Percentiles rank a stretch among this genome's conserved stretches.
phyloP scores from a whole-genome alignment of 2,113 vertebrate species.

The Rissa tridactyla region DNA sequence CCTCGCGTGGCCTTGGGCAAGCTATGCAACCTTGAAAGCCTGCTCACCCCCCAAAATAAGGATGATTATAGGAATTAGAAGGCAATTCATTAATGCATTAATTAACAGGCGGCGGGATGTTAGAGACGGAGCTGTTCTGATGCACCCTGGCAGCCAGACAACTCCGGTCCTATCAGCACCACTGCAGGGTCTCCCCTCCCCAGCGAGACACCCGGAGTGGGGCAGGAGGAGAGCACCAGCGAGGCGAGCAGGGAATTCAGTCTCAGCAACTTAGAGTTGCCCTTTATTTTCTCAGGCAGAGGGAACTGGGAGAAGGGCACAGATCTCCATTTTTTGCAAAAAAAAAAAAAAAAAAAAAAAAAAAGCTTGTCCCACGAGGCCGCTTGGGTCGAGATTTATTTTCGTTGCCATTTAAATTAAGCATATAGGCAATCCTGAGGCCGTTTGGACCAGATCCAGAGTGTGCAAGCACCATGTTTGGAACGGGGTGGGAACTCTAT shows the following conservation, averaged over 20 bases:
- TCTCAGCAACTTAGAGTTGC: background rate
- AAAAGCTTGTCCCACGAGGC: background rate
- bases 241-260: background rate
- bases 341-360: background rate
- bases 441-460: conserved; percentile 29
- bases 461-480: background rate
- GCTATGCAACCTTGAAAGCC: conserved; percentile 29
- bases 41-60: conserved; percentile 14
- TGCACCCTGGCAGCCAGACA: conserved; percentile 61
- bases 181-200: conserved; percentile 38
- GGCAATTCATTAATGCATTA: conserved; percentile 64
- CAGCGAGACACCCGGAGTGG: background rate
- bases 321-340: background rate
- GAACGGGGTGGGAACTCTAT: conserved; percentile 46
- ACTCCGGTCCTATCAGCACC: conserved; percentile 23
- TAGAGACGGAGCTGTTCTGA: conserved; percentile 11
- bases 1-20: conserved; percentile 38
- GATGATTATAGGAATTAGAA: conserved; percentile 63
- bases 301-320: background rate
- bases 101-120: conserved; percentile 37
- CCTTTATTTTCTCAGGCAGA: background rate
- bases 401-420: conserved; percentile 61
- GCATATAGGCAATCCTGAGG: conserved; percentile 47
- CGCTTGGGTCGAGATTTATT: conserved; percentile 44
- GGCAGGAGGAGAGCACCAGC: background rate